Percentiles rank a stretch among this genome's conserved stretches.
phyloP scores from a whole-genome alignment of 2,797 vertebrate genomes.

The Sebastolobus alascanus region DNA sequence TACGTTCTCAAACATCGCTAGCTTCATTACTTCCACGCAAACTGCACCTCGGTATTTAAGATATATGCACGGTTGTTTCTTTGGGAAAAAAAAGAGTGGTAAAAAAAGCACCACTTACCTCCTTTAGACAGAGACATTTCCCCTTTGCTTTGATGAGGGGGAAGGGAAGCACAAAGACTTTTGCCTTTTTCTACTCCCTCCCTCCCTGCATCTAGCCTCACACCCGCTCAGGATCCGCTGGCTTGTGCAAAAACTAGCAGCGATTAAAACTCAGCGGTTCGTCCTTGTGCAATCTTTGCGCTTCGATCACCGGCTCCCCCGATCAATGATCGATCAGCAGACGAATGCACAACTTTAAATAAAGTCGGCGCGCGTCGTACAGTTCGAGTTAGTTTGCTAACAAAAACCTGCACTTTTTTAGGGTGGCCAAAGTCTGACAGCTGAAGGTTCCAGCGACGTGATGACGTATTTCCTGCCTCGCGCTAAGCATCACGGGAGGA shows the following conservation, averaged over 20 bases:
- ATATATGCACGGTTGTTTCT: conserved; percentile 42
- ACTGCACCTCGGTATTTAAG: conserved; percentile 31
- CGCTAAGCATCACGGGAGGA: conserved; percentile 54
- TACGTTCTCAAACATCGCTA: conserved; percentile 70
- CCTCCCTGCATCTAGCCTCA: conserved; percentile 83
- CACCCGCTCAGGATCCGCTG: conserved; percentile 83
- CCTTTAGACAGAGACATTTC: conserved; percentile 94
- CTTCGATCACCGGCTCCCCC: conserved; percentile 67
- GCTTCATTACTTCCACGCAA: conserved; percentile 63
- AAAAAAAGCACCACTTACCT: conserved; percentile 85
- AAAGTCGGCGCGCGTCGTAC: conserved; percentile 54
- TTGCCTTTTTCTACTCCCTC: conserved; percentile 91
- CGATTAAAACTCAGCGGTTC: conserved; percentile 67
- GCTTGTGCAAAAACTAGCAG: conserved; percentile 86
- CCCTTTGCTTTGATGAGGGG: conserved; percentile 92
- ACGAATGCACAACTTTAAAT: conserved; percentile 87
- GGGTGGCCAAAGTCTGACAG: conserved; percentile 96
- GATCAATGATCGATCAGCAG: conserved; percentile 74
- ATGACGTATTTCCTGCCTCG: conserved; percentile 85
- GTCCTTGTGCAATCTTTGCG: conserved; percentile 83
- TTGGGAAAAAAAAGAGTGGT: neutral
- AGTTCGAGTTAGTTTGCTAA: conserved; percentile 79
- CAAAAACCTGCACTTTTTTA: conserved; percentile 91
- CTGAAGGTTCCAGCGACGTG: conserved; percentile 83
- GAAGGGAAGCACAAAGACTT: conserved; percentile 96